These are phyloP conservation scores for Piprites chloris DNA, from an alignment of 2,113 vertebrate genomes.

Conservation along the genomic window DNA sequence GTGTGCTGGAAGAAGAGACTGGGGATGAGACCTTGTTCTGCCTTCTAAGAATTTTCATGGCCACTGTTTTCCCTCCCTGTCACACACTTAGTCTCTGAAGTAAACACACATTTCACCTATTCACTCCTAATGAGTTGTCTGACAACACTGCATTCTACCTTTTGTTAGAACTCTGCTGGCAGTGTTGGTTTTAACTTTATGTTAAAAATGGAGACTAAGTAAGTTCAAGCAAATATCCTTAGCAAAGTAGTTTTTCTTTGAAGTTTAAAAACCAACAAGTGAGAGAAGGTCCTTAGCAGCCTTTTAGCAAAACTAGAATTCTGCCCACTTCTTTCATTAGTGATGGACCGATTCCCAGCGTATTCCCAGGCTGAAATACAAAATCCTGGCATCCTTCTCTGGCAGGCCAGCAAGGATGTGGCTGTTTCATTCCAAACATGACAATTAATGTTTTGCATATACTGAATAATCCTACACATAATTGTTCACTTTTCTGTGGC, in stretches of 20 bases:
- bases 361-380: constrained; percentile 13
- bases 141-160: neutral
- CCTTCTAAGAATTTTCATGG: neutral
- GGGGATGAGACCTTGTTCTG: neutral
- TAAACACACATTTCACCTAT: neutral
- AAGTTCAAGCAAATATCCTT: constrained; percentile 20
- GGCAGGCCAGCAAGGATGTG: neutral
- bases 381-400: constrained; percentile 24
- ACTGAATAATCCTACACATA: neutral
- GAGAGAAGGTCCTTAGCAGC: constrained; percentile 1
- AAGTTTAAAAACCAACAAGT: constrained; percentile 30
- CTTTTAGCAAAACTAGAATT: constrained; percentile 35
- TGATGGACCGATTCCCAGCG: neutral
- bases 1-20: neutral
- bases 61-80: neutral
- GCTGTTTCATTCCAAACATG: neutral
- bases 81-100: neutral
- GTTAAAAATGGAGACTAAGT: neutral
- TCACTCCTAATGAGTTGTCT: neutral
- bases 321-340: neutral
- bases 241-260: constrained; percentile 31
- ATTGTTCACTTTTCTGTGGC: neutral
- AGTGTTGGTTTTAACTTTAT: neutral
- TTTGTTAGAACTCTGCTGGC: neutral
- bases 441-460: neutral